phyloP scores from a whole-genome alignment of 1,140 invertebrate genomes.

The Papilio machaon region DNA sequence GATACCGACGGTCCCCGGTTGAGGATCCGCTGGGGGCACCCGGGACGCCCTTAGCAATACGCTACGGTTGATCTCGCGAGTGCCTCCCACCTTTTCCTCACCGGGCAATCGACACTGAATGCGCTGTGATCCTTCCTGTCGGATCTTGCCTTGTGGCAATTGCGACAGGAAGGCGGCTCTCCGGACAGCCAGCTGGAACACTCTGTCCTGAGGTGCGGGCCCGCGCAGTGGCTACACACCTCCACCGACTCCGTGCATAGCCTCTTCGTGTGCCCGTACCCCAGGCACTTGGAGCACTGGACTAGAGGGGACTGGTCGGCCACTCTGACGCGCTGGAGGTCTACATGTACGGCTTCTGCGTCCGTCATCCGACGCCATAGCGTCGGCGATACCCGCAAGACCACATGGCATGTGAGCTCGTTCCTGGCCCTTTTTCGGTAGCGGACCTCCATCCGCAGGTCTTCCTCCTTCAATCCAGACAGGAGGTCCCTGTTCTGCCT shows the following conservation, averaged over 20 bases:
- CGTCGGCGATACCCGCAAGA: neutral
- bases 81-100: conserved; percentile 16
- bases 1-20: neutral
- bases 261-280: conserved; percentile 20
- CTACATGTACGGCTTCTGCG: too few species aligned
- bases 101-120: conserved; percentile 13
- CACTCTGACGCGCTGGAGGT: too few species aligned
- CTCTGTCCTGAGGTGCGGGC: conserved; percentile 4
- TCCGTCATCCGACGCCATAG: neutral
- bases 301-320: neutral
- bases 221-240: conserved; percentile 21
- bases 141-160: conserved; percentile 1
- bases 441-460: neutral
- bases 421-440: neutral
- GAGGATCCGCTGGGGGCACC: neutral
- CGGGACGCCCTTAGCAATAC: conserved; percentile 16
- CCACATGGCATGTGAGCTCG: neutral
- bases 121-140: conserved; percentile 3
- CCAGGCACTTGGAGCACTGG: conserved; percentile 7
- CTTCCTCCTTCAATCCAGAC: neutral
- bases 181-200: neutral
- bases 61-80: neutral
- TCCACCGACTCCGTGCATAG: neutral
- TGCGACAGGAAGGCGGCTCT: neutral
- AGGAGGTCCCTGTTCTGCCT: neutral